Percentiles rank a stretch among this genome's conserved stretches.
These are phyloP conservation scores for Polypterus senegalus DNA, from an alignment of 2,113 vertebrate genomes.

Conservation along the genomic window DNA sequence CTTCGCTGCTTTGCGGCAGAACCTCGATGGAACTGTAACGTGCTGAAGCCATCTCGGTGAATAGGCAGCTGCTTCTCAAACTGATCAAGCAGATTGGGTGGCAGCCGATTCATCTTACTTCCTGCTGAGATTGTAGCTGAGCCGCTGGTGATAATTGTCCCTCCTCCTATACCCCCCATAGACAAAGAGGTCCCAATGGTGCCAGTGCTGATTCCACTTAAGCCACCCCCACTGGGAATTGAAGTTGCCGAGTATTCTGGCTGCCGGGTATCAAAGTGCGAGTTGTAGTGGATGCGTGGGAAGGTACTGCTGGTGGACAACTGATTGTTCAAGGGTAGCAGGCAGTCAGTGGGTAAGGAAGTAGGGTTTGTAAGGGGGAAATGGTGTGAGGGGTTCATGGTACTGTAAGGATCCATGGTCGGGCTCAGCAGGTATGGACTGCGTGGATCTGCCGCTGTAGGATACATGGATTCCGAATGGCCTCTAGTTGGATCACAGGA, in stretches of 20 bases:
- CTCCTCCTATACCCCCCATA: constrained; percentile 43
- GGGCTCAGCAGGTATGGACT: constrained; percentile 83
- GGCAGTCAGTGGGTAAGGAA: constrained; percentile 67
- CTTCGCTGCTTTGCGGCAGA: constrained; percentile 75
- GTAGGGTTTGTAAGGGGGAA: constrained; percentile 43
- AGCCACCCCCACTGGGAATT: constrained; percentile 37
- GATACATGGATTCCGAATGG: constrained; percentile 65
- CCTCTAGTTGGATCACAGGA: constrained; percentile 65
- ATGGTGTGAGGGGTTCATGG: constrained; percentile 67
- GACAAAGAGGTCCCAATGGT: constrained; percentile 50
- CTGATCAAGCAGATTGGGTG: constrained; percentile 83
- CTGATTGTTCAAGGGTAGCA: constrained; percentile 87
- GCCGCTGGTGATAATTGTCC: constrained; percentile 61
- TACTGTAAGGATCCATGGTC: constrained; percentile 70
- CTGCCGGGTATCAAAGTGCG: constrained; percentile 70
- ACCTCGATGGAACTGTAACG: constrained; percentile 82
- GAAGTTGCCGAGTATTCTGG: constrained; percentile 80
- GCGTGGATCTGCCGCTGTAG: constrained; percentile 57
- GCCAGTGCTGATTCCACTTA: constrained; percentile 53
- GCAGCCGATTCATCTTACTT: constrained; percentile 75
- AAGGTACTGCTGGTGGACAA: constrained; percentile 92
- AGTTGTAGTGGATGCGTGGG: constrained; percentile 92
- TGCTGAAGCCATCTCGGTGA: constrained; percentile 88
- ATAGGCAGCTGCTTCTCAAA: constrained; percentile 91
- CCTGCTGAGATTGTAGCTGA: constrained; percentile 61